Conservation (phyloP, 2,888 invertebrate species). For the Dastarcus helophoroides region DNA sequence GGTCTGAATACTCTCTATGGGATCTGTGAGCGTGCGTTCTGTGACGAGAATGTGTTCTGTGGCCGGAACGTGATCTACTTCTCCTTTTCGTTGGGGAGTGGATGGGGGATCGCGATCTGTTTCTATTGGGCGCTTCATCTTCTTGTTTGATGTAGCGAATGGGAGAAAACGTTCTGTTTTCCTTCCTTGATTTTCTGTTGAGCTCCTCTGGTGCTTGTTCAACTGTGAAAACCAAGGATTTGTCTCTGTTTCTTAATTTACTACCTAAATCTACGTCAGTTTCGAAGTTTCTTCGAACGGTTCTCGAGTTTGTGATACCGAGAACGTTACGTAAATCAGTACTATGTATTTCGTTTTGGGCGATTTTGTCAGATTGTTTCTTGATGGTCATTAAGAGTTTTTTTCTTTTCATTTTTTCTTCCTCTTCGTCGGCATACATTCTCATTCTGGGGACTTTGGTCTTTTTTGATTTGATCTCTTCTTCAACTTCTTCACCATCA, state of each 20-base stretch:
- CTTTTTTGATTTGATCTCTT: slow-evolving; percentile 41
- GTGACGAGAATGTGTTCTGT: slow-evolving; percentile 6
- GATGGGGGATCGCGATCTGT: slow-evolving; percentile 4
- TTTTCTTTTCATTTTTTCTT: slow-evolving; percentile 44
- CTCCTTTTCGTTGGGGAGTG: neutral
- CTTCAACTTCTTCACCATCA: slow-evolving; percentile 27
- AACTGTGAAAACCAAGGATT: slow-evolving; percentile 25
- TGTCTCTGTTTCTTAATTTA: slow-evolving; percentile 25
- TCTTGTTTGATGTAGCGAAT: no score
- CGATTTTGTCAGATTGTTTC: slow-evolving; percentile 30
- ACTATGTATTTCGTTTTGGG: slow-evolving; percentile 18
- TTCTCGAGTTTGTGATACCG: slow-evolving; percentile 18
- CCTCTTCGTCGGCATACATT: slow-evolving; percentile 84
- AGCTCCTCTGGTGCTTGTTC: slow-evolving; percentile 11
- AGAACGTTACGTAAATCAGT: slow-evolving; percentile 24
- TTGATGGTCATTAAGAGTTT: slow-evolving; percentile 27
- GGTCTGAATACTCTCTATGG: neutral
- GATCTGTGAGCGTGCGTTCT: neutral
- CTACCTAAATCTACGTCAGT: slow-evolving; percentile 23
- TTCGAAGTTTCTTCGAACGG: slow-evolving; percentile 9
- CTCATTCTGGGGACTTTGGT: slow-evolving; percentile 64
- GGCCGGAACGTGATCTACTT: slow-evolving; percentile 3
- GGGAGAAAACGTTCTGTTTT: neutral
- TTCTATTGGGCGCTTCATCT: no score
- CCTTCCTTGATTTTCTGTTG: slow-evolving; percentile 4